Base-by-base conservation (phyloP, 2,888 invertebrate species). In the Epinotia ramella region DNA sequence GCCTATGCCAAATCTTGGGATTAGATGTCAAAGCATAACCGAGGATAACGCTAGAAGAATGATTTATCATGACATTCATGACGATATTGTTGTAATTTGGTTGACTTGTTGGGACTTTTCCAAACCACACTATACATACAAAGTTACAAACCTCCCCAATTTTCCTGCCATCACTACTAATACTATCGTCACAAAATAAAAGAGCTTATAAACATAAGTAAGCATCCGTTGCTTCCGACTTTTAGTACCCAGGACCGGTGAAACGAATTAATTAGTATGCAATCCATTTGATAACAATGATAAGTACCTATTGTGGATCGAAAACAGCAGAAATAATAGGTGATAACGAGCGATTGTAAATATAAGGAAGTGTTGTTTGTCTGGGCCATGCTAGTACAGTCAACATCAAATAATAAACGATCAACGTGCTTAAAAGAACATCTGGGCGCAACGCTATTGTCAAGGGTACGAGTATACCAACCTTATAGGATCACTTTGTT, bases 221-320 rank as follows among this genome's bases (percentile, higher is more conserved):
- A n/a, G 33, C 16, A 33, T n/a, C 28, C 44, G 46, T 18, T 20
- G 46, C 20, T 20, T 46, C 16, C 33, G 33, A 28, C 62, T 28
- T 62, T 33, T n/a, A 2, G 28, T 62, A 13, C n/a, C 2, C 24
- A 66, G 2, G 18, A 20, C 4, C 60, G 60, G 60, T 73, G 40
- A 73, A 74, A 46, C 33, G 11, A 60, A 60, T 76, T 76, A 72
- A 60, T 76, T 76, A 72, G 76, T 76, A 76, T 76, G 76, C 76
- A 72, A 65, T 24, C n/a, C 24, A 65, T 59, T 62, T 57, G 62
- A 65, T 49, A 56, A 70, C 66, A 44, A 78, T 75, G 28, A 69
- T 83, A 84, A 84, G 79, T 77, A 80, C 79, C 84, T 78, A 84
- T 84, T 84, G 84, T 84, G 79, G 56, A 67, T 77, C 78, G 73